These are phyloP conservation scores for Pheosia gnoma DNA, from an alignment of 2,888 invertebrate genomes.

Conservation along the genomic window DNA sequence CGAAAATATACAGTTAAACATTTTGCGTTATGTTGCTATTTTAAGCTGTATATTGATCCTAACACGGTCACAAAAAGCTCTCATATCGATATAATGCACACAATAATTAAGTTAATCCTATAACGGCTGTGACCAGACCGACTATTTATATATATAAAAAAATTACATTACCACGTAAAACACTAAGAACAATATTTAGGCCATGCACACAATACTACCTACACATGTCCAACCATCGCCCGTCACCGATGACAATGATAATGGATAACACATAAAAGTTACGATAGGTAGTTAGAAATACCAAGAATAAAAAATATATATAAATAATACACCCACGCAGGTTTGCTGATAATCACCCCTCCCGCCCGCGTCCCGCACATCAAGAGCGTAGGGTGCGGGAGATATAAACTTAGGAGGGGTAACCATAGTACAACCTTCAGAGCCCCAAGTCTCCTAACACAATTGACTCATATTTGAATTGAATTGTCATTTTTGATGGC, in stretches of 20 bases:
- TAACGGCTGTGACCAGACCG: too few relatives aligned
- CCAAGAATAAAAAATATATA: background rate
- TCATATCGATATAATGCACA: background rate
- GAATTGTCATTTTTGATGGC: too few relatives aligned
- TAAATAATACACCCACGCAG: too few relatives aligned
- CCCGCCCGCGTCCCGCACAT: too few relatives aligned
- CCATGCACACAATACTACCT: constrained; percentile 28
- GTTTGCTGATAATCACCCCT: too few relatives aligned
- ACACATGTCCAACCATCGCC: constrained; percentile 10
- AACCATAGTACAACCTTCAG: too few relatives aligned
- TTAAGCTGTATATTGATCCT: constrained; percentile 4
- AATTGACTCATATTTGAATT: too few relatives aligned
- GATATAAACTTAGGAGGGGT: too few relatives aligned
- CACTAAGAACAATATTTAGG: background rate
- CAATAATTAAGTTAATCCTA: background rate
- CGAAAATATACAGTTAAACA: constrained; percentile 4
- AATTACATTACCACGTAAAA: background rate
- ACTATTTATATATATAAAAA: too few relatives aligned
- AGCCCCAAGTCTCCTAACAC: too few relatives aligned
- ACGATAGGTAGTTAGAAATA: background rate
- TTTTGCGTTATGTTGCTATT: background rate
- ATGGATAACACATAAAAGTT: background rate
- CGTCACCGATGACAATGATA: constrained; percentile 23
- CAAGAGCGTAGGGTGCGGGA: too few relatives aligned
- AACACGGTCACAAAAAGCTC: constrained; percentile 9